A percentile compares a stretch with the other conserved stretches of the same genome.
These are phyloP conservation scores for Sebastes diploproa DNA, from an alignment of 2,797 vertebrate genomes.

Conservation along the genomic window DNA sequence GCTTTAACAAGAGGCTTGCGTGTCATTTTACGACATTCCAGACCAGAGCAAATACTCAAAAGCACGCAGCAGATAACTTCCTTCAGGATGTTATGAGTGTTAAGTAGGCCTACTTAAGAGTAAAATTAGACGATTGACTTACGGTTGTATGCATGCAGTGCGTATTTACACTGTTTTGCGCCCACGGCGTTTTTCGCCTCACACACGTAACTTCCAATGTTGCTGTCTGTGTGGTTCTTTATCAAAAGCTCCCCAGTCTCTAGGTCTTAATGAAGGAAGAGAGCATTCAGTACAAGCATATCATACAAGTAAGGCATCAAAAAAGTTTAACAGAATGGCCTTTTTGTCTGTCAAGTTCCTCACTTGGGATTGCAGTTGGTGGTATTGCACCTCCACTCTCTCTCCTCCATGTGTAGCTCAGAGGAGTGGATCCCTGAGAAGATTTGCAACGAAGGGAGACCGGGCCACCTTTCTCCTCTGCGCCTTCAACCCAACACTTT, in stretches of 20 bases:
- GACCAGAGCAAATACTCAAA: conserved; percentile 10
- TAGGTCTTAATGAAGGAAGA: conserved; percentile 69
- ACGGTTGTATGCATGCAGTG: conserved; percentile 81
- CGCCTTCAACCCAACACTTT: conserved; percentile 82
- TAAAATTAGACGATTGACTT: conserved; percentile 63
- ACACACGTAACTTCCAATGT: conserved; percentile 86
- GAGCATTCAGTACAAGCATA: neutral
- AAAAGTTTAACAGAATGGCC: neutral
- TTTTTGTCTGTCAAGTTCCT: neutral
- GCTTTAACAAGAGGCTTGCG: neutral
- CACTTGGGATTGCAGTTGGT: conserved; percentile 62
- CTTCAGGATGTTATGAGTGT: neutral
- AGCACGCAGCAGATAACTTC: neutral
- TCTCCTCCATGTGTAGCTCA: conserved; percentile 78
- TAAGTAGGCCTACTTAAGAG: neutral
- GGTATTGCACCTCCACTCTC: conserved; percentile 73
- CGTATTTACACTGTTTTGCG: conserved; percentile 79
- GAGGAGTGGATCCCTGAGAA: conserved; percentile 68
- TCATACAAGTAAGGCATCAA: neutral
- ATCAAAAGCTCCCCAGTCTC: conserved; percentile 86
- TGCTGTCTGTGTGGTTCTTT: conserved; percentile 80
- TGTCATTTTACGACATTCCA: neutral
- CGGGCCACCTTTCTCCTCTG: conserved; percentile 72
- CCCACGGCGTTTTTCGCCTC: conserved; percentile 87
- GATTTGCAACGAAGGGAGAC: conserved; percentile 79